These are phyloP conservation scores for Labeo calbasu DNA, from an alignment of 2,797 vertebrate genomes.

Conservation along the genomic window DNA sequence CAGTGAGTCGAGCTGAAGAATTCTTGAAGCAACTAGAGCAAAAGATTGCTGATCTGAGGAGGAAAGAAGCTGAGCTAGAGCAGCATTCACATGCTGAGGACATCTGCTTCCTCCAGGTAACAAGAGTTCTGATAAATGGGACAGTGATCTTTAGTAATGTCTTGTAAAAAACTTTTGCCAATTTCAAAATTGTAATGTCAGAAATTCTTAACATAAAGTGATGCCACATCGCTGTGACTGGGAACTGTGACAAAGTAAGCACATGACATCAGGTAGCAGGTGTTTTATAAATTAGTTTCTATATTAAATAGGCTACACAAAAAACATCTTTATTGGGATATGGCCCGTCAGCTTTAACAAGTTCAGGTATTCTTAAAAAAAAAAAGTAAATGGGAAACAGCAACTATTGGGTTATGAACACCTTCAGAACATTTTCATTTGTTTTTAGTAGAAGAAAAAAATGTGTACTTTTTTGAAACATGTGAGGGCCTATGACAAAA, in stretches of 20 bases:
- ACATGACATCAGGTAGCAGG: not conserved
- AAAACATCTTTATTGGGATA: not conserved
- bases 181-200: not conserved
- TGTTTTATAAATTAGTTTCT: not conserved
- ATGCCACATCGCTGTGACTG: not conserved
- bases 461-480: too few relatives aligned
- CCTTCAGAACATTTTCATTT: too few relatives aligned
- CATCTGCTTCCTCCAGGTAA: slow-evolving; percentile 1
- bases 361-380: not conserved
- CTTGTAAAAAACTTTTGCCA: not conserved
- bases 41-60: not conserved
- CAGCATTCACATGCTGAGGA: not conserved
- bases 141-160: not conserved
- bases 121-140: not conserved
- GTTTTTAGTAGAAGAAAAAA: too few relatives aligned
- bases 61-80: not conserved
- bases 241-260: not conserved
- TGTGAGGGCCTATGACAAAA: too few relatives aligned
- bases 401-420: too few relatives aligned
- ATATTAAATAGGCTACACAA: not conserved
- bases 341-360: not conserved
- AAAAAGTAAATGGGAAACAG: too few relatives aligned
- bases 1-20: not conserved
- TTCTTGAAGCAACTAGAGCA: not conserved
- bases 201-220: not conserved